Percentiles rank a stretch among this genome's conserved stretches.
phyloP scores from a whole-genome alignment of 1,140 invertebrate genomes.

The Matsumurasca onukii region DNA sequence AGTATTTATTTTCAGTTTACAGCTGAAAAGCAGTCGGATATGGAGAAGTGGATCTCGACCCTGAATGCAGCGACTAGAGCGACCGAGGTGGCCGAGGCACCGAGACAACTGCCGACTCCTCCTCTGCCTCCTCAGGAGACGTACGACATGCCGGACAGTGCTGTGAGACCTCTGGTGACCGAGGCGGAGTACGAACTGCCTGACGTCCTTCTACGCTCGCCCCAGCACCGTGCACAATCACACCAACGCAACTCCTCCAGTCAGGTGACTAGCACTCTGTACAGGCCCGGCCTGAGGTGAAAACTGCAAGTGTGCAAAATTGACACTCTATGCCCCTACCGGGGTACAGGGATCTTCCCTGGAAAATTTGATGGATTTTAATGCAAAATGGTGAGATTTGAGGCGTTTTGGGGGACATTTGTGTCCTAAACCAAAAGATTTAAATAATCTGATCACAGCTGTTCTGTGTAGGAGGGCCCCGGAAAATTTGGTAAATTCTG shows the following conservation, averaged over 20 bases:
- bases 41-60: slow-evolving; percentile 30
- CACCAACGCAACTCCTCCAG: neutral
- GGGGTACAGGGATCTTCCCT: too few species aligned
- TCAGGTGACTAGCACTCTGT: too few species aligned
- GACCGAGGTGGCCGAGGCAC: neutral
- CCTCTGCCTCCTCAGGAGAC: neutral
- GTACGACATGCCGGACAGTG: slow-evolving; percentile 2
- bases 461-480: too few species aligned
- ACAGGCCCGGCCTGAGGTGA: too few species aligned
- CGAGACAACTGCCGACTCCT: neutral
- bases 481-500: too few species aligned
- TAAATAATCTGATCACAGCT: too few species aligned
- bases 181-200: slow-evolving; percentile 15
- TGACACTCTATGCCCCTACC: too few species aligned
- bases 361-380: too few species aligned
- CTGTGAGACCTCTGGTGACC: neutral
- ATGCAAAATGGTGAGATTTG: too few species aligned
- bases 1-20: slow-evolving; percentile 28
- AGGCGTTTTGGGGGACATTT: too few species aligned
- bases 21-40: slow-evolving; percentile 28
- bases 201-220: neutral
- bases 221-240: neutral
- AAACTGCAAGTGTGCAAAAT: too few species aligned
- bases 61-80: slow-evolving; percentile 10
- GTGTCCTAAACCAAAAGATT: too few species aligned